Conservation (phyloP, 1,140 invertebrate genomes). For the Trachymyrmex cornetzi region DNA sequence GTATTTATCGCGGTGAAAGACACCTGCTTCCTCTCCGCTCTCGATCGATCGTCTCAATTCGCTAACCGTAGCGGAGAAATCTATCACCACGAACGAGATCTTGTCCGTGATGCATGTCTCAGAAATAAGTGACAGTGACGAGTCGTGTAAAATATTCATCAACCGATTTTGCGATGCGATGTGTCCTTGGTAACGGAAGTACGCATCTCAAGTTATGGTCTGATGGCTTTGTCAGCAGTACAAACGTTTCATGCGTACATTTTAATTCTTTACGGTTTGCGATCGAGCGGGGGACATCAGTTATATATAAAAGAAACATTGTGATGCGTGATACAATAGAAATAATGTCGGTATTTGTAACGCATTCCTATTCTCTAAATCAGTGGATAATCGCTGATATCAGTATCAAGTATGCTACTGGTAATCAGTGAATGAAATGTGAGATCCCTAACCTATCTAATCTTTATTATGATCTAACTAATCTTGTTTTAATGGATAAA, state of each 20-base stretch:
- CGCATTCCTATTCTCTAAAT: neutral
- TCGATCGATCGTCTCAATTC: constrained; percentile 51
- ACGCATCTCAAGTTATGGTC: neutral
- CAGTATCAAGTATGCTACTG: too few species aligned
- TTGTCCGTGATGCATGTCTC: neutral
- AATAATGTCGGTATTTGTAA: neutral
- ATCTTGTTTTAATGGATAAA: too few species aligned
- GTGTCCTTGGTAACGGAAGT: constrained; percentile 8
- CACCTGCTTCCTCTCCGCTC: constrained; percentile 50
- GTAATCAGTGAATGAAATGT: too few species aligned
- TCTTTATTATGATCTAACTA: too few species aligned
- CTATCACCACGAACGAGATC: constrained; percentile 40
- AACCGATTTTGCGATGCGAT: constrained; percentile 3
- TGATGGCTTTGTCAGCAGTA: neutral
- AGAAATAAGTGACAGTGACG: constrained; percentile 20
- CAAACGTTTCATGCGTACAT: neutral
- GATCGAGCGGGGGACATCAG: neutral
- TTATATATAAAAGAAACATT: neutral
- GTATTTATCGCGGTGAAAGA: constrained; percentile 49
- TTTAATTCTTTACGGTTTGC: neutral
- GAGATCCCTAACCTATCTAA: too few species aligned
- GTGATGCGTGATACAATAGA: neutral
- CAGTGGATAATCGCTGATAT: too few species aligned
- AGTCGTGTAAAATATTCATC: constrained; percentile 42
- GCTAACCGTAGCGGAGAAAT: constrained; percentile 24